A percentile compares a stretch with the other conserved stretches of the same genome.
phyloP scores from a whole-genome alignment of 2,113 vertebrate species.

The Campylomormyrus tamandua region DNA sequence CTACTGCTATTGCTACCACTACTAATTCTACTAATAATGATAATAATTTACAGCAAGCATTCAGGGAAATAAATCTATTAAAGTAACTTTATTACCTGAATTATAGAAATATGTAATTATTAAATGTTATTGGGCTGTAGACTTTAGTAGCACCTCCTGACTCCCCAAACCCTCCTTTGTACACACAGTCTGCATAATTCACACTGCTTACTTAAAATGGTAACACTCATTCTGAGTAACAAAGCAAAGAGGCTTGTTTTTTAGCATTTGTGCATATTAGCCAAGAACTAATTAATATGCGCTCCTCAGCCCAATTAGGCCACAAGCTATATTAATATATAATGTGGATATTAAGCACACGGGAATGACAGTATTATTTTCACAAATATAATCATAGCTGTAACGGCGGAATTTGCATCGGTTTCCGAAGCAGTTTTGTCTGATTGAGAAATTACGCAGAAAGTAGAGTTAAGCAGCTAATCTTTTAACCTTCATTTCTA shows the following conservation, averaged over 20 bases:
- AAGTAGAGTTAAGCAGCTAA: neutral
- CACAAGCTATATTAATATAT: constrained; percentile 67
- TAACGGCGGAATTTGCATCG: constrained; percentile 25
- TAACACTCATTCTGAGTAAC: constrained; percentile 54
- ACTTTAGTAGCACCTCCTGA: constrained; percentile 57
- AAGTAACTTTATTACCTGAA: neutral
- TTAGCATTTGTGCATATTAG: constrained; percentile 73
- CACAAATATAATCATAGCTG: constrained; percentile 60
- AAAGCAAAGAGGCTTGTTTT: constrained; percentile 76
- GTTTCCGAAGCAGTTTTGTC: constrained; percentile 23
- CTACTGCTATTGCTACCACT: neutral
- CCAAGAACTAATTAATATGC: constrained; percentile 71
- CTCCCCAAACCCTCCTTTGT: constrained; percentile 55
- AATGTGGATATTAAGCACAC: constrained; percentile 58
- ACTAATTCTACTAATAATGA: neutral
- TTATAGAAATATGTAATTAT: neutral
- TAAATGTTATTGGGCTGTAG: constrained; percentile 14
- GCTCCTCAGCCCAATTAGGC: constrained; percentile 60
- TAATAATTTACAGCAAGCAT: neutral
- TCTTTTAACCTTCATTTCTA: neutral
- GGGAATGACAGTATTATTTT: constrained; percentile 57
- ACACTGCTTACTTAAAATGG: constrained; percentile 65
- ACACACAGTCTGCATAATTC: constrained; percentile 72
- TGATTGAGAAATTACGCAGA: constrained; percentile 21
- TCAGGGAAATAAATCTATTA: neutral